Conservation (phyloP, 2,888 invertebrate species). For the Temnothorax rugatulus region DNA sequence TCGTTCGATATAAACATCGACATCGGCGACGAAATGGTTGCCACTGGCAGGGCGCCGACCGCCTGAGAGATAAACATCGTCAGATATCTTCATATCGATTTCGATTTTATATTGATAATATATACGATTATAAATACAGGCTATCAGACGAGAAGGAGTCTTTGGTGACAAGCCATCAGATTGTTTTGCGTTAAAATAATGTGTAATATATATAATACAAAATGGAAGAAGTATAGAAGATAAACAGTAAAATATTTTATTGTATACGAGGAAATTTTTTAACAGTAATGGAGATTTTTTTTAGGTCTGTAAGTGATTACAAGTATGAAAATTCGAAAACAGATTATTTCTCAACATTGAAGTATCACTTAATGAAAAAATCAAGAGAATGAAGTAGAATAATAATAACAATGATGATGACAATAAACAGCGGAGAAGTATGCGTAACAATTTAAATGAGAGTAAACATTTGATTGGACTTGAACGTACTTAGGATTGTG, state of each 20-base stretch:
- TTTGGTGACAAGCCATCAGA: neutral
- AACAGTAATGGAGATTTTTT: neutral
- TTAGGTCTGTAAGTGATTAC: neutral
- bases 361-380: neutral
- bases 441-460: neutral
- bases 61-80: constrained; percentile 9
- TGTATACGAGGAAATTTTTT: neutral
- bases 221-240: neutral
- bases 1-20: neutral
- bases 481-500: constrained; percentile 25
- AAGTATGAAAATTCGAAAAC: neutral
- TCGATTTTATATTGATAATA: neutral
- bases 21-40: constrained; percentile 50
- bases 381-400: neutral
- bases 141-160: neutral
- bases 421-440: neutral
- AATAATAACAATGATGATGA: neutral
- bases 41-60: constrained; percentile 59
- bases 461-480: constrained; percentile 8
- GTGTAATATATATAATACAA: neutral
- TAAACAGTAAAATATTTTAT: neutral
- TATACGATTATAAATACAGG: neutral
- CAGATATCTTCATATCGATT: constrained; percentile 7
- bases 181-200: neutral
- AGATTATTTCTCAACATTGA: neutral